These are phyloP conservation scores for Monarcha castaneiventris DNA, from an alignment of 2,113 vertebrate species.

Conservation along the genomic window DNA sequence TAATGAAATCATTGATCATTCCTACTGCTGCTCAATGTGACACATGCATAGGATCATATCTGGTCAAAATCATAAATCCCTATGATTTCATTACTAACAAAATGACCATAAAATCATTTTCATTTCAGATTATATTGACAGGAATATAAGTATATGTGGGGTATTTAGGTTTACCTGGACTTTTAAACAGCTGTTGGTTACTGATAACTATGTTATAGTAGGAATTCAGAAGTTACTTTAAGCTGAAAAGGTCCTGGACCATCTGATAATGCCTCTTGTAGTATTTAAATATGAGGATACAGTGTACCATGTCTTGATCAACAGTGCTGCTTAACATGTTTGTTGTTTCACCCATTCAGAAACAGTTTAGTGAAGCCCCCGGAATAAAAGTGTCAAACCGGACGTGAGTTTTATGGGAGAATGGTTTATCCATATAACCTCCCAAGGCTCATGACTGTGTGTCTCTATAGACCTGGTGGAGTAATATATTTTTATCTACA, in stretches of 20 bases:
- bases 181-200: neutral
- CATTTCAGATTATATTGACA: neutral
- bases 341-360: neutral
- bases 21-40: neutral
- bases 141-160: neutral
- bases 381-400: neutral
- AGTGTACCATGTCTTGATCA: neutral
- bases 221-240: neutral
- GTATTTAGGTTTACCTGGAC: neutral
- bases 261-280: neutral
- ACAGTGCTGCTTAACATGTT: neutral
- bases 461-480: neutral
- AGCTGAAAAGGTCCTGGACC: neutral
- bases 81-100: neutral
- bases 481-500: neutral
- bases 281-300: neutral
- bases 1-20: neutral
- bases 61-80: neutral
- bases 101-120: neutral
- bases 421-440: neutral
- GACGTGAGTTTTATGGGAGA: neutral
- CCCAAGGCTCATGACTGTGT: accelerated
- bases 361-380: neutral
- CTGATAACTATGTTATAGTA: neutral
- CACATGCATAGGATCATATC: accelerated